Conservation (phyloP, 1,140 invertebrate species). For the Drosophila kanapiae region DNA sequence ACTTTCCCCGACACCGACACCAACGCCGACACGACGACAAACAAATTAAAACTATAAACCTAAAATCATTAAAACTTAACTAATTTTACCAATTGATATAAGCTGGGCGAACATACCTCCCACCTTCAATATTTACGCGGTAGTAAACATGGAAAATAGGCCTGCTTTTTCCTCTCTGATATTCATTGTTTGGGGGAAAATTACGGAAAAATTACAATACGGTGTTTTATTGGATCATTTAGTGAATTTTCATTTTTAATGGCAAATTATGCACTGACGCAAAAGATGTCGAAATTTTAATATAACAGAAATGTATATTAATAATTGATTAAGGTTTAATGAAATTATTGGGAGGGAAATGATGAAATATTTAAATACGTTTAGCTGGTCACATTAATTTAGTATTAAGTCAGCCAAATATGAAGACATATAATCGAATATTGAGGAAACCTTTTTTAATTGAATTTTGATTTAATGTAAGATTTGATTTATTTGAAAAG, state of each 20-base stretch:
- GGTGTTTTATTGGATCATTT: slow-evolving; percentile 15
- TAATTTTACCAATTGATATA: slow-evolving; percentile 13
- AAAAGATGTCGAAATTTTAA: neutral
- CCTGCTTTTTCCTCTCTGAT: neutral
- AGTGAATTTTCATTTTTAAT: slow-evolving; percentile 13
- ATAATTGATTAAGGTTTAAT: neutral
- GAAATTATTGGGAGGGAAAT: neutral
- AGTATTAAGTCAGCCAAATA: too few relatives aligned
- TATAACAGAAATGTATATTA: too few relatives aligned
- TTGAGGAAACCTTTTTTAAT: too few relatives aligned
- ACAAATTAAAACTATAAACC: slow-evolving; percentile 23
- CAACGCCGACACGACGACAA: slow-evolving; percentile 5
- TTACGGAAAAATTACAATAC: slow-evolving; percentile 14
- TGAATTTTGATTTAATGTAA: too few relatives aligned
- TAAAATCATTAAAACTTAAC: slow-evolving; percentile 19
- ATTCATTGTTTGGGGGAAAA: slow-evolving; percentile 3
- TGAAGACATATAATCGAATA: too few relatives aligned
- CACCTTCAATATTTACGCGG: slow-evolving; percentile 8
- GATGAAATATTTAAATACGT: neutral
- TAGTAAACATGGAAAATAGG: slow-evolving; percentile 15
- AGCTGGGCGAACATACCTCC: neutral
- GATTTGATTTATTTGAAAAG: neutral
- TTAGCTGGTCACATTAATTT: neutral
- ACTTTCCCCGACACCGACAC: neutral
- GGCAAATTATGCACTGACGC: neutral